Base-by-base conservation (phyloP, 2,888 invertebrate species). In the Tetragonisca angustula region DNA sequence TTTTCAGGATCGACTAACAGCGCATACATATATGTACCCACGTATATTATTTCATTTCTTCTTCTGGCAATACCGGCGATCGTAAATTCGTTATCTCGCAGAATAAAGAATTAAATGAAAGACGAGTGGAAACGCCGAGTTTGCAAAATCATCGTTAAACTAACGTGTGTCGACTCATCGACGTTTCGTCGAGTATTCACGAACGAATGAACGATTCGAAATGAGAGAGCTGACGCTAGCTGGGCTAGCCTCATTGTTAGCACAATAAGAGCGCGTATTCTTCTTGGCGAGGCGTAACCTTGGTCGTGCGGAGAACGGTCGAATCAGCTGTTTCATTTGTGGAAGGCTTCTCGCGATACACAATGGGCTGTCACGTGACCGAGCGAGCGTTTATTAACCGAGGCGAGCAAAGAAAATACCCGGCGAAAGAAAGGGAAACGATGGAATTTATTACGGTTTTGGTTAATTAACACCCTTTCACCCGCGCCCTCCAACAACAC, bases 251-350 rank as follows among this genome's bases (percentile, higher is more conserved):
- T 43, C 43, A 9, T 43, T 43, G 43, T 43, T 52, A 65, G 36
- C 68, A 64, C 68, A 83, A 76, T 71, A 75, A 83, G 81, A 82
- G 67, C 82, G 69, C 73, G 84, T 85, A 76, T 83, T 87, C 80
- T 76, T 79, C 84, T 80, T 79, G 74, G 50, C 65, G 79, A 81
- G 61, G 79, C 76, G 85, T 82, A 85, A 87, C 90, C 89, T 89
- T 89, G 89, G 81, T 87, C 83, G 76, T 75, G 78, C 76, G 76
- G 86, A 85, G 90, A 91, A 85, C 77, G 87, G 72, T 76, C 72
- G 89, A 86, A 90, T 91, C 91, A 90, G 91, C 90, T 90, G 90
- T 88, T 91, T 84, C 84, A 83, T 69, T 78, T 83, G 85, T 21
- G 13, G 87, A 85, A 81, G 87, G 79, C 71, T 81, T 81, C 75